These are phyloP conservation scores for Ochlodes sylvanus DNA, from an alignment of 2,888 invertebrate species.

Conservation along the genomic window DNA sequence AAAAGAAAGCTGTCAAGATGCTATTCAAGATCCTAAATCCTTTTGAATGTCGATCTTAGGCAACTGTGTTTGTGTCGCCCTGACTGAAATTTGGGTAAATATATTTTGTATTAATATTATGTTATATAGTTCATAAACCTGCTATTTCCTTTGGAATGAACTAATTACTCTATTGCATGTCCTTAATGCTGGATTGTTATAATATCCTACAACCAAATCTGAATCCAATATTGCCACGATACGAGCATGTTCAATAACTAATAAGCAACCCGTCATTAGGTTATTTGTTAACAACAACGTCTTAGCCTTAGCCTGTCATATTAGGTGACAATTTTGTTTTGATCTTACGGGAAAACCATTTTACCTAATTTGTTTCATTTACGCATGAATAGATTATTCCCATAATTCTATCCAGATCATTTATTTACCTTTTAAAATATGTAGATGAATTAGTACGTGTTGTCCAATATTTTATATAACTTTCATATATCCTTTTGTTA, in stretches of 20 bases:
- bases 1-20: conserved; percentile 84
- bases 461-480: conserved; percentile 4
- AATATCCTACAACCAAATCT: conserved; percentile 55
- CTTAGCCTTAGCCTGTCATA: conserved; percentile 48
- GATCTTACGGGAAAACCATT: conserved; percentile 38
- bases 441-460: conserved; percentile 14
- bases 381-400: conserved; percentile 58
- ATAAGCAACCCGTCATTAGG: conserved; percentile 33
- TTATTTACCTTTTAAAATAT: conserved; percentile 9
- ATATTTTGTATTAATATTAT: conserved; percentile 76
- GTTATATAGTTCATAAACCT: conserved; percentile 72
- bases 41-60: conserved; percentile 71
- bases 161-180: conserved; percentile 77
- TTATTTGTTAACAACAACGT: conserved; percentile 30
- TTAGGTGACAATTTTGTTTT: conserved; percentile 52
- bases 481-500: conserved; percentile 22
- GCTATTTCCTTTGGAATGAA: conserved; percentile 80
- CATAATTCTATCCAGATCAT: conserved; percentile 49
- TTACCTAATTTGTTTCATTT: conserved; percentile 51
- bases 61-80: conserved; percentile 81
- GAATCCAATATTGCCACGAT: conserved; percentile 61
- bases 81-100: conserved; percentile 82
- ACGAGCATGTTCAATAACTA: conserved; percentile 68
- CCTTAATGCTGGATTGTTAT: conserved; percentile 65
- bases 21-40: conserved; percentile 73